Base-by-base conservation (phyloP, 1,140 invertebrate genomes). In the Streblospio benedicti region DNA sequence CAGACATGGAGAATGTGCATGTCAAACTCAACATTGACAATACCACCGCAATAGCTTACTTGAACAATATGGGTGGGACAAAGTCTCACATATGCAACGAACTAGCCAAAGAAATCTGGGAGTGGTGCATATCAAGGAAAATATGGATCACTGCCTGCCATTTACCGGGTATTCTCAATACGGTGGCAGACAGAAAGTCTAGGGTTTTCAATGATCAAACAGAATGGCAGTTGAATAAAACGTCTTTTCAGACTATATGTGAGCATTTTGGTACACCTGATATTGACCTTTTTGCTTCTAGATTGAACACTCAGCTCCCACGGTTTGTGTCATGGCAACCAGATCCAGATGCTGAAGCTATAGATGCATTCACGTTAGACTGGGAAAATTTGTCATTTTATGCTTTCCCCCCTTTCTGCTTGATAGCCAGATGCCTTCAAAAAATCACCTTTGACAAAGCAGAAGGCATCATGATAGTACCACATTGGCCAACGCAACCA, bases 401-500 rank as follows among this genome's bases (percentile, higher is more conserved):
- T 38, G 47, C 56, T 6, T 65, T 62, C n/a, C 57, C 60, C 28
- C 63, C 63, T 50, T 65, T 65, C 60, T 55, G 57, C 35, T 38
- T 62, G 9, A 31, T 65, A 1, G 3, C 32, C 5, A 3, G 33
- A 25, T n/a, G 43, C n/a, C 23, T 65, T 6, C 18, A 58, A 28
- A 65, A 61, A 25, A 49, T 61, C n/a, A 41, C 4, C 14, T 25
- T 49, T 25, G 63, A 65, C n/a, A 14, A 47, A 20, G 43, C 63
- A 27, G 23, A 44, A 53, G 63, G 27, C 2, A 27, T 65, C 12
- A 2, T 65, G 2, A 45, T 65, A 2, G 35, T 28, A 9, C 63
- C 63, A 32, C n/a, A 59, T 14, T 65, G 60, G 63, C 33, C 59
- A 30, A 65, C 55, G 9, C 63, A 65, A 43, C 32, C 32, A 4